These are phyloP conservation scores for Nycteola revayana DNA, from an alignment of 2,888 invertebrate genomes.

Conservation along the genomic window DNA sequence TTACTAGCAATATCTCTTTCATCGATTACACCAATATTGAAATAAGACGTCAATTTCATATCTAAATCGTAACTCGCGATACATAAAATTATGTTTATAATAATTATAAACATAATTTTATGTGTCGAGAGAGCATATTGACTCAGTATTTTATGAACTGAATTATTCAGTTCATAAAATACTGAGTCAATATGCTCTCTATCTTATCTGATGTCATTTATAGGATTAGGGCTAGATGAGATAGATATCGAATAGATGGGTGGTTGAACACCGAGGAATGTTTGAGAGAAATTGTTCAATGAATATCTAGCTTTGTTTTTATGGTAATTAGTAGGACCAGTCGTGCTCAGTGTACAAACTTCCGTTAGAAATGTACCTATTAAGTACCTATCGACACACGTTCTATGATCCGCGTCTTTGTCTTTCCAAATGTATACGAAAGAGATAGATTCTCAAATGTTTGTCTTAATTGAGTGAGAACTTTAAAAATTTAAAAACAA, in stretches of 20 bases:
- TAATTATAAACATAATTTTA: no score
- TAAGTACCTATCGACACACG: conserved; percentile 50
- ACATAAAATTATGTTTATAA: conserved; percentile 44
- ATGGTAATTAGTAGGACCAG: conserved; percentile 71
- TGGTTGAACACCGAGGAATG: conserved; percentile 66
- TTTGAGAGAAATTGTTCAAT: conserved; percentile 72
- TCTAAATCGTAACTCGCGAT: conserved; percentile 39
- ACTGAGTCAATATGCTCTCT: conserved; percentile 43
- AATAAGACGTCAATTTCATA: conserved; percentile 38
- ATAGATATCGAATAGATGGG: conserved; percentile 68
- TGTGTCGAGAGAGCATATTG: conserved; percentile 49
- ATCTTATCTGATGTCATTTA: conserved; percentile 78
- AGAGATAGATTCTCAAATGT: conserved; percentile 26
- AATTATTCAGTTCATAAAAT: conserved; percentile 49
- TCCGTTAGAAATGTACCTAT: conserved; percentile 69
- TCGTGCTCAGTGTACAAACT: conserved; percentile 56
- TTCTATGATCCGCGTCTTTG: conserved; percentile 38
- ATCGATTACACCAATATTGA: conserved; percentile 29
- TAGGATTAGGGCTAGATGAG: conserved; percentile 76
- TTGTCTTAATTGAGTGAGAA: conserved; percentile 39
- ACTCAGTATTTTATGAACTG: conserved; percentile 41
- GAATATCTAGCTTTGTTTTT: conserved; percentile 76
- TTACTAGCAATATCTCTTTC: no score
- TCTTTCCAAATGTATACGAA: conserved; percentile 21
- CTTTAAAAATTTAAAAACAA: conserved; percentile 49